These are phyloP conservation scores for Atlantisia rogersi DNA, from an alignment of 2,113 vertebrate genomes.

Conservation along the genomic window DNA sequence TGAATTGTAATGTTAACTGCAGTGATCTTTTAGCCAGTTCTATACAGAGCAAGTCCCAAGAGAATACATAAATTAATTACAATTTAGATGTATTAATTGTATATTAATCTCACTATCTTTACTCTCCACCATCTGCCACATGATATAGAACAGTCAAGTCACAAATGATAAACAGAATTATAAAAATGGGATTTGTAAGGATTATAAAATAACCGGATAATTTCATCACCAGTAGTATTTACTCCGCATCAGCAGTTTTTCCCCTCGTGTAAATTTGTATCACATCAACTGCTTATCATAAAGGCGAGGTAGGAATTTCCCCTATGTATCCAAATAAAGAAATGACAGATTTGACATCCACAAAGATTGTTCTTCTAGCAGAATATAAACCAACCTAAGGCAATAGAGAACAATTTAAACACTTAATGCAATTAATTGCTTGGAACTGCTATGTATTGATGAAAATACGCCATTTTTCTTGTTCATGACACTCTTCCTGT, in stretches of 20 bases:
- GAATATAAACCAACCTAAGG: not conserved
- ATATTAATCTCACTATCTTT: not conserved
- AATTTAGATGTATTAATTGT: not conserved
- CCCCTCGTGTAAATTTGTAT: not conserved
- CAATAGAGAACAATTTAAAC: not conserved
- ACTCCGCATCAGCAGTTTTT: accelerated
- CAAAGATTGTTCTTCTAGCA: not conserved
- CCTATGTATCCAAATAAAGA: not conserved
- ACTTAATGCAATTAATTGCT: not conserved
- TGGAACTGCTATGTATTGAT: not conserved
- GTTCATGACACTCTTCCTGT: not conserved
- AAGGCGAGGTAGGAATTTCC: not conserved
- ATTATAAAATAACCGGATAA: not conserved
- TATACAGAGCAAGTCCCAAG: not conserved
- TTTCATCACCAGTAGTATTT: not conserved
- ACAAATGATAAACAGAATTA: not conserved
- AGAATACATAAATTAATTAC: not conserved
- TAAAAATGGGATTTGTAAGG: not conserved
- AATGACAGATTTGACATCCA: not conserved
- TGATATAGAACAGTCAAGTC: not conserved
- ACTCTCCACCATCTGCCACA: not conserved
- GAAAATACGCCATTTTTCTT: not conserved
- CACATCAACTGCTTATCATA: not conserved
- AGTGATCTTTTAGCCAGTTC: not conserved
- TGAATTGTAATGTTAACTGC: not conserved